phyloP scores from a whole-genome alignment of 2,888 invertebrate genomes.

The Drosophila maculinotata region DNA sequence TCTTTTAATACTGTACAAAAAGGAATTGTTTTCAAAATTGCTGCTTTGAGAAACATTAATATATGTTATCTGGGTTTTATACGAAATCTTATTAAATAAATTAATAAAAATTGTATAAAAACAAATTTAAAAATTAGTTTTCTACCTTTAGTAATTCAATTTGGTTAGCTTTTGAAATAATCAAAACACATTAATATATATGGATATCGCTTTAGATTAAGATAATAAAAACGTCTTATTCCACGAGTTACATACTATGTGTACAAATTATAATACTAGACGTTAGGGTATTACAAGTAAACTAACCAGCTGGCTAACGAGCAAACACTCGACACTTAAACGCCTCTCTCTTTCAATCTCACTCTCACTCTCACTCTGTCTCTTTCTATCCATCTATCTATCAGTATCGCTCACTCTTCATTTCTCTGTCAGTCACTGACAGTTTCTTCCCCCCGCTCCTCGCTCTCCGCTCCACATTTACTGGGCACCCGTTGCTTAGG shows the following conservation, averaged over 20 bases:
- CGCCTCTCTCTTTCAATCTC: conserved; percentile 2
- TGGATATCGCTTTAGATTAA: too few species aligned
- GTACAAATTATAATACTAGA: neutral
- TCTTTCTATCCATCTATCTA: neutral
- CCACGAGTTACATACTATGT: neutral
- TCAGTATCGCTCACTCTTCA: conserved; percentile 8
- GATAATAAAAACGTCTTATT: too few species aligned
- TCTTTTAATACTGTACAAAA: too few species aligned
- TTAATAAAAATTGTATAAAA: too few species aligned
- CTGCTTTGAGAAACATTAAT: too few species aligned
- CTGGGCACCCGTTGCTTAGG: conserved; percentile 16
- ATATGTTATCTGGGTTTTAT: too few species aligned
- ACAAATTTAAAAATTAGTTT: too few species aligned
- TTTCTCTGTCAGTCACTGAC: conserved; percentile 11
- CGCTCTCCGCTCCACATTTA: neutral
- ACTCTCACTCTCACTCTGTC: neutral
- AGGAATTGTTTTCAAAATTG: too few species aligned
- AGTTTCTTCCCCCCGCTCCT: neutral
- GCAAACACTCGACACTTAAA: conserved; percentile 40
- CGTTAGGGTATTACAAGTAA: conserved; percentile 20
- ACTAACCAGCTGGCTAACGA: conserved; percentile 50
- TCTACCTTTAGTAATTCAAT: too few species aligned
- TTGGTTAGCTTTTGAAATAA: too few species aligned
- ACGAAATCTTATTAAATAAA: too few species aligned
- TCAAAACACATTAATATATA: too few species aligned